Percentiles rank a stretch among this genome's conserved stretches.
These are phyloP conservation scores for Drosophila azteca DNA, from an alignment of 1,140 invertebrate species.

Conservation along the genomic window DNA sequence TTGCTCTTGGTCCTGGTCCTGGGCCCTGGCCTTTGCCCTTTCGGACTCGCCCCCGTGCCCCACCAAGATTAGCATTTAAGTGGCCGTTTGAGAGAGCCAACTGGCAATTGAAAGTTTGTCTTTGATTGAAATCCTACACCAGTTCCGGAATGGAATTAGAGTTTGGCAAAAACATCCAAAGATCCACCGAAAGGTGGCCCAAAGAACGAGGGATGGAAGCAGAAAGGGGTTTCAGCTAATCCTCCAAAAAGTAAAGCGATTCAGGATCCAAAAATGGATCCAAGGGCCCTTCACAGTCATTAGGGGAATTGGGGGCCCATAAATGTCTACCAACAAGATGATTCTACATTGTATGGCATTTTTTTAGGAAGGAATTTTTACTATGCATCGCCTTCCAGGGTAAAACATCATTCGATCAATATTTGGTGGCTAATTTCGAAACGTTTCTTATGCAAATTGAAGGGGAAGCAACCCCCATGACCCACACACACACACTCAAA, in stretches of 20 bases:
- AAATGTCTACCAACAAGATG: no score
- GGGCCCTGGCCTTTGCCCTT: conserved; percentile 2
- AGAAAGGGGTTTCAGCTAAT: no score
- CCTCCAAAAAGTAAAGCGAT: no score
- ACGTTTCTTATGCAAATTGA: conserved; percentile 30
- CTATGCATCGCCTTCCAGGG: no score
- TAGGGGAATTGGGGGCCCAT: no score
- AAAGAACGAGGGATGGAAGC: not conserved
- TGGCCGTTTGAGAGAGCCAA: conserved; percentile 8
- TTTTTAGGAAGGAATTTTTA: not conserved
- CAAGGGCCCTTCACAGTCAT: no score
- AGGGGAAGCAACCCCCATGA: not conserved
- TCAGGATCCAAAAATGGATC: no score
- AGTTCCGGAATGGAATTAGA: conserved; percentile 18
- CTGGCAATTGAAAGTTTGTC: conserved; percentile 36
- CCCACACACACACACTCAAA: conserved; percentile 9
- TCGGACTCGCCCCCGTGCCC: not conserved
- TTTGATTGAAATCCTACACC: conserved; percentile 24
- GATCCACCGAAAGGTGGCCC: conserved; percentile 12
- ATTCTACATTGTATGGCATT: no score
- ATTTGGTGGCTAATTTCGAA: conserved; percentile 1
- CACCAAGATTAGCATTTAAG: conserved; percentile 33
- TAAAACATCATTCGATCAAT: not conserved
- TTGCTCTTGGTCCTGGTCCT: not conserved
- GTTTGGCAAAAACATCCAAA: not conserved